These are phyloP conservation scores for Grammomys surdaster DNA, from an alignment of 2,113 vertebrate species.

Conservation along the genomic window DNA sequence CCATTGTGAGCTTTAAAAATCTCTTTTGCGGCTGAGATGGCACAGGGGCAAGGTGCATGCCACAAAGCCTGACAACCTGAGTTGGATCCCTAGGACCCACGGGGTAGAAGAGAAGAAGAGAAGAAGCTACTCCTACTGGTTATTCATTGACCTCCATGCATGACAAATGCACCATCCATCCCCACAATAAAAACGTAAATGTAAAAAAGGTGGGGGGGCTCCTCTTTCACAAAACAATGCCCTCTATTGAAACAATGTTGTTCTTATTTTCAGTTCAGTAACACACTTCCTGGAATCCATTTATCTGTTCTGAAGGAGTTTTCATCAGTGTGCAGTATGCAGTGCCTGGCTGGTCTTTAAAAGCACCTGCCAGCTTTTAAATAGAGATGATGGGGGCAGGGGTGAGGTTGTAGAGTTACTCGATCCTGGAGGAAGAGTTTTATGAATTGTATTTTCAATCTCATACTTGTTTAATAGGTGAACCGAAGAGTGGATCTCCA, in stretches of 20 bases:
- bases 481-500: not conserved
- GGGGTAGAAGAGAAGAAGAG: not conserved
- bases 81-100: not conserved
- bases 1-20: not conserved
- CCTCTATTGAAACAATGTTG: not conserved
- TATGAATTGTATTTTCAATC: not conserved
- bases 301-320: not conserved
- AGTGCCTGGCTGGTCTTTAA: not conserved
- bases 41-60: not conserved
- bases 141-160: not conserved
- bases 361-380: not conserved
- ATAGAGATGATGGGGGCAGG: accelerated
- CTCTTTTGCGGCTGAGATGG: not conserved
- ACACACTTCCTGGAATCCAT: conserved; percentile 1
- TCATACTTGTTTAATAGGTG: not conserved
- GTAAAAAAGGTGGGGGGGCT: too few relatives aligned
- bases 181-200: not conserved
- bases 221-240: not conserved
- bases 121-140: not conserved
- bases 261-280: not conserved
- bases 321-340: not conserved
- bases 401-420: accelerated
- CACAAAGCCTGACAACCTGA: not conserved
- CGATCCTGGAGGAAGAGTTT: not conserved
- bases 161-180: not conserved